phyloP scores from a whole-genome alignment of 64 coral and sea anemone genomes.

The Actinia tenebrosa region DNA sequence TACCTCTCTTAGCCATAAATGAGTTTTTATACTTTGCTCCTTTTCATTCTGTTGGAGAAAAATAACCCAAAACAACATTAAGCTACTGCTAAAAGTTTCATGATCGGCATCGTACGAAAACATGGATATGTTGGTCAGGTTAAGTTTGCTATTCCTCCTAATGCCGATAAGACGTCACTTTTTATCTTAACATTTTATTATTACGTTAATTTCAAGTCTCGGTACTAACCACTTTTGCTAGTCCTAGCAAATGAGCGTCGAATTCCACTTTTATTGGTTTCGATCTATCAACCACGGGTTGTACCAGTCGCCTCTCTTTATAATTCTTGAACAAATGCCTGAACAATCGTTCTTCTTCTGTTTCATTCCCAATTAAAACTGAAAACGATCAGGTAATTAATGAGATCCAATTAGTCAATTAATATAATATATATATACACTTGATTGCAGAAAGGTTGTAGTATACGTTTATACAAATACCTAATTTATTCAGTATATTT shows the following conservation, averaged over 20 bases:
- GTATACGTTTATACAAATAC: too few relatives aligned
- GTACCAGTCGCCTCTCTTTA: slow-evolving; percentile 35
- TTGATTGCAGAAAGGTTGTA: too few relatives aligned
- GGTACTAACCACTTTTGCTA: slow-evolving; percentile 57
- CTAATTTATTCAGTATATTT: too few relatives aligned
- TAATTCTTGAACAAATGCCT: slow-evolving; percentile 30
- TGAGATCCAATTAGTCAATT: too few relatives aligned
- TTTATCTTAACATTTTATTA: background rate
- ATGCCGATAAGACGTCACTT: too few relatives aligned
- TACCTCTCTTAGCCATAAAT: slow-evolving; percentile 54
- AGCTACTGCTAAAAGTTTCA: too few relatives aligned
- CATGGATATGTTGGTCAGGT: too few relatives aligned
- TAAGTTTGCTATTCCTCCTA: too few relatives aligned
- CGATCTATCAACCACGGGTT: slow-evolving; percentile 27
- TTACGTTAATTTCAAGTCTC: background rate
- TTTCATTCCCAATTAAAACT: slow-evolving; percentile 28
- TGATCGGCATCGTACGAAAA: too few relatives aligned
- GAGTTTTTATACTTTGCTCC: slow-evolving; percentile 56
- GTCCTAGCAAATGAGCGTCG: slow-evolving; percentile 42
- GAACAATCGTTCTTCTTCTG: slow-evolving; percentile 40
- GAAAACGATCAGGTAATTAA: background rate
- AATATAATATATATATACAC: too few relatives aligned
- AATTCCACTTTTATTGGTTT: slow-evolving; percentile 38
- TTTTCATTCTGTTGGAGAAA: slow-evolving; percentile 46
- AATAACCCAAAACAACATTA: background rate